Evolutionary conservation across 2,888 invertebrate species (phyloP).

Genomic region (Caradrina kadenii): DNA sequence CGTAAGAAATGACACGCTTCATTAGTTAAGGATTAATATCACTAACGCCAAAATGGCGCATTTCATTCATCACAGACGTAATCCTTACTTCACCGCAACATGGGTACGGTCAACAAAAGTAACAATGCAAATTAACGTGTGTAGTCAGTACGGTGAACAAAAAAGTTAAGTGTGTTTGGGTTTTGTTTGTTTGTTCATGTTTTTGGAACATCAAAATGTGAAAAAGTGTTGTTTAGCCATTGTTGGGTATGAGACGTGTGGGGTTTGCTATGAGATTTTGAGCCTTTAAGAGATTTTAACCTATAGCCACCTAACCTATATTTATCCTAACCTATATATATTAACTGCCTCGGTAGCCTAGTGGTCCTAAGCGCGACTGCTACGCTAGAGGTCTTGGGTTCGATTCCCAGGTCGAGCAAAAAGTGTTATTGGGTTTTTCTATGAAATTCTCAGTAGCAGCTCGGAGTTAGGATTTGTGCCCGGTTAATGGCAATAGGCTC

Average conservation of each 20-base stretch:
- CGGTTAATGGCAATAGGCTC: too few species aligned
- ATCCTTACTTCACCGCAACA: constrained; percentile 68
- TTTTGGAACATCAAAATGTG: constrained; percentile 28
- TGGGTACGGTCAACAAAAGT: constrained; percentile 62
- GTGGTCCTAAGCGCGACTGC: too few species aligned
- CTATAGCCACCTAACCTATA: too few species aligned
- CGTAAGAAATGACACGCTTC: constrained; percentile 68
- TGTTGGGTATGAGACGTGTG: background rate
- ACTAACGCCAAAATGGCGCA: constrained; percentile 60
- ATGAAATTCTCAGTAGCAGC: too few species aligned
- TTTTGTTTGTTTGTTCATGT: constrained; percentile 32
- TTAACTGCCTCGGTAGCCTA: too few species aligned
- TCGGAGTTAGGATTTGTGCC: too few species aligned
- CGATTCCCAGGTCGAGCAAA: too few species aligned
- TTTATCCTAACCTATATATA: too few species aligned
- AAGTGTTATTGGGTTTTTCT: too few species aligned
- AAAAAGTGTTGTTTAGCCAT: constrained; percentile 22
- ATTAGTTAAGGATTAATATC: constrained; percentile 73
- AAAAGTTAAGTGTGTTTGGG: constrained; percentile 53
- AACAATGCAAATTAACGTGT: constrained; percentile 59
- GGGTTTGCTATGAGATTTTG: background rate
- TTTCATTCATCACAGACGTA: constrained; percentile 73
- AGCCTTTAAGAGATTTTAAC: too few species aligned
- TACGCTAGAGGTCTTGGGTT: too few species aligned
- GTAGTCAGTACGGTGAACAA: constrained; percentile 39